Conservation (phyloP, 2,888 invertebrate species). For the Sinhomidia bicolor region DNA sequence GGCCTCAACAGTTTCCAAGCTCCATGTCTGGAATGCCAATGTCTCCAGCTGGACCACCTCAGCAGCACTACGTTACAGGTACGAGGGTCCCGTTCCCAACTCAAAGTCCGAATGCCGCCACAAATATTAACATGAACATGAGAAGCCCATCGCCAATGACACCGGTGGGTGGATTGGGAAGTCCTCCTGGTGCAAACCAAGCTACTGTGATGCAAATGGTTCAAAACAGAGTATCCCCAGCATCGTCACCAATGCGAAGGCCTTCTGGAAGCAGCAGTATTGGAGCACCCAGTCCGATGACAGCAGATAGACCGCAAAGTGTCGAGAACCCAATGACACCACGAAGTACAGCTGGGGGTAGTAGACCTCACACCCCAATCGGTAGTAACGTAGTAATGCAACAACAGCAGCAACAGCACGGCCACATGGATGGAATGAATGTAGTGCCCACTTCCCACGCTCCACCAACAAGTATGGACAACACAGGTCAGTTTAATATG, state of each 20-base stretch:
- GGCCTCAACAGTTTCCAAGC: slow-evolving; percentile 73
- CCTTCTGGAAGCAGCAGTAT: slow-evolving; percentile 83
- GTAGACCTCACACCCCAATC: slow-evolving; percentile 79
- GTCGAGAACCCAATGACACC: slow-evolving; percentile 85
- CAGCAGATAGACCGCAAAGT: slow-evolving; percentile 85
- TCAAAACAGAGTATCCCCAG: slow-evolving; percentile 78
- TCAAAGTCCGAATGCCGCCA: slow-evolving; percentile 77
- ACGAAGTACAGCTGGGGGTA: slow-evolving; percentile 80
- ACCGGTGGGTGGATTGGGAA: slow-evolving; percentile 79
- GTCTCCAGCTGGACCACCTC: slow-evolving; percentile 63
- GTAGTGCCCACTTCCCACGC: slow-evolving; percentile 23
- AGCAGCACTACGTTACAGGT: slow-evolving; percentile 69
- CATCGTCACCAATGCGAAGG: slow-evolving; percentile 81
- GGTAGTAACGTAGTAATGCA: slow-evolving; percentile 78
- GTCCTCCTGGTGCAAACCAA: slow-evolving; percentile 77
- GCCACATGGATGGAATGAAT: slow-evolving; percentile 78
- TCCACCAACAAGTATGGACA: slow-evolving; percentile 59
- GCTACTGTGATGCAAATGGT: slow-evolving; percentile 74
- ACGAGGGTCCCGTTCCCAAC: slow-evolving; percentile 78
- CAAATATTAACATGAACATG: slow-evolving; percentile 75
- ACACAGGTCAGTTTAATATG: slow-evolving; percentile 66
- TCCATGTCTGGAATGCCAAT: slow-evolving; percentile 66
- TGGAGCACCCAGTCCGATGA: slow-evolving; percentile 83
- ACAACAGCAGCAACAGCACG: slow-evolving; percentile 81
- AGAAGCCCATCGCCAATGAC: slow-evolving; percentile 79